Evolutionary conservation across 2,113 vertebrate species (phyloP), one percentile per base, ranked within the genome.

Genomic region (Chloropsis hardwickii): DNA sequence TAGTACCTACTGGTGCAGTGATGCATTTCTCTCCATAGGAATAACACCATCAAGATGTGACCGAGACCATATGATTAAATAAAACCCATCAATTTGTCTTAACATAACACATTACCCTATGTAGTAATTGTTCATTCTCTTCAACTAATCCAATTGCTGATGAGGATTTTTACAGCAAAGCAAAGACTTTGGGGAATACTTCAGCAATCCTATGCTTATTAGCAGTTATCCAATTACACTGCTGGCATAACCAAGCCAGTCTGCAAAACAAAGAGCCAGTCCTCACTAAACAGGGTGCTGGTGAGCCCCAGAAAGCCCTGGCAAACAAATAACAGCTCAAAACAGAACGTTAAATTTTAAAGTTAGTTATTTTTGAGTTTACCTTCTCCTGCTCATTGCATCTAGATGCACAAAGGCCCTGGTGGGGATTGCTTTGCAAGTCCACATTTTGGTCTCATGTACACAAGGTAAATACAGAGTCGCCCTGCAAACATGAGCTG

Each of bases 171-270:
- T 73, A 72, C 17, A 21, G 77, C 81, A 87, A 72, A 66, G 85
- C 66, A 81, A 79, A 70, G 92, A 64, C 90, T 93, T 81, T 42
- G 54, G 90, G 88, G 88, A 96, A 92, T 90, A 80, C 42, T 93
- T 80, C 58, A 80, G 90, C 62, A 93, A 90, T 61, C 42, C 62
- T 90, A 14, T 61, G 85, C 80, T 83, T 87, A 78, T 94, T 81
- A 92, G 62, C 58, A 77, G 54, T 54, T 81, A 82, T 83, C 81
- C 84, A 86, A 65, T 53, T 39, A 61, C 12, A 50, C 62, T 73
- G 45, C 42, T 85, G 60, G 45, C 66, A 57, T 53, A 92, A 61
- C 40, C 0, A 3, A 90, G n/a, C 24, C 48, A 70, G 37, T 22
- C 22, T 53, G 58, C 45, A 57, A 48, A 64, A 35, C 31, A 18